phyloP scores from a whole-genome alignment of 2,113 vertebrate genomes.

The Laticauda laticaudata region DNA sequence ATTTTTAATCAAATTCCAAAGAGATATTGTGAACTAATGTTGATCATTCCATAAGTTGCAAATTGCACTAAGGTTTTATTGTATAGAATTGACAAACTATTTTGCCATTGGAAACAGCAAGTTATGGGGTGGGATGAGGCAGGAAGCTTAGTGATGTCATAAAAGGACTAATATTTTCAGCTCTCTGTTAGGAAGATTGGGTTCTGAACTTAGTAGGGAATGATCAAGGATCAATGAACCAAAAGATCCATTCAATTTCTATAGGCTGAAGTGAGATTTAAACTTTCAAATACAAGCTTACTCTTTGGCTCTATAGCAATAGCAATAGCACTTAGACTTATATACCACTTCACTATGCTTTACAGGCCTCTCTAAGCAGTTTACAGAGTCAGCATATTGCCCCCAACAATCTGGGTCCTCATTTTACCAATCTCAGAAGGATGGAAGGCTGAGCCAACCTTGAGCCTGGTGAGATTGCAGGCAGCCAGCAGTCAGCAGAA shows the following conservation, averaged over 20 bases:
- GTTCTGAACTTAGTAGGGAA: not conserved
- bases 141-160: not conserved
- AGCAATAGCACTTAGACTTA: no score
- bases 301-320: not conserved
- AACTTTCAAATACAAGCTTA: not conserved
- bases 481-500: no score
- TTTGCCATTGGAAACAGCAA: not conserved
- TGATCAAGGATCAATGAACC: not conserved
- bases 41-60: not conserved
- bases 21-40: not conserved
- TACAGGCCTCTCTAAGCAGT: no score
- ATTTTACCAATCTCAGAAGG: no score
- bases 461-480: no score
- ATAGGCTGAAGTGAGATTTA: not conserved
- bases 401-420: no score
- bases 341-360: no score
- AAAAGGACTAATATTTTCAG: not conserved
- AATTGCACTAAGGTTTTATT: not conserved
- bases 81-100: not conserved
- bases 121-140: not conserved
- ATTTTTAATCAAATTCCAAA: not conserved
- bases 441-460: no score
- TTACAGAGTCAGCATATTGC: no score
- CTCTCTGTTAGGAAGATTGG: not conserved
- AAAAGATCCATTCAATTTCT: not conserved